phyloP scores from a whole-genome alignment of 2,113 vertebrate species.

The Genyomyrus donnyi region DNA sequence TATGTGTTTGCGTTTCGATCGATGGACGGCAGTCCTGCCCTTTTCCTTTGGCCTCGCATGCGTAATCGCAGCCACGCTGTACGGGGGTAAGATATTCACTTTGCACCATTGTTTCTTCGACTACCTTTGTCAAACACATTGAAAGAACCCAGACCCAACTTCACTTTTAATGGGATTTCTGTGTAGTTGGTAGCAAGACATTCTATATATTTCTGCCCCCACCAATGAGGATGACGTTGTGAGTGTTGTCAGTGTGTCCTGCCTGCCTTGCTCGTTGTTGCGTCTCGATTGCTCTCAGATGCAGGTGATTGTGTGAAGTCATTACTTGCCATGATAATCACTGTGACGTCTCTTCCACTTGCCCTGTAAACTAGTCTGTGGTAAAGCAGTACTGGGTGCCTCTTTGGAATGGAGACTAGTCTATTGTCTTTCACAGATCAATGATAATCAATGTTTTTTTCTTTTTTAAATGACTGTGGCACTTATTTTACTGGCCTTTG shows the following conservation, averaged over 20 bases:
- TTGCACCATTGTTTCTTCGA: neutral
- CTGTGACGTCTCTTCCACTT: neutral
- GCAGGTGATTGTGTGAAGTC: neutral
- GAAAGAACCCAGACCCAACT: neutral
- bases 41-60: conserved; percentile 19
- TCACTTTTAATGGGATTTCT: neutral
- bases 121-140: neutral
- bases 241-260: neutral
- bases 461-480: neutral
- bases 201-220: neutral
- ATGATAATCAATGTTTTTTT: neutral
- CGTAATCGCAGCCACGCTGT: conserved; percentile 15
- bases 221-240: neutral
- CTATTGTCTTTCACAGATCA: neutral
- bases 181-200: neutral
- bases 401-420: neutral
- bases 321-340: neutral
- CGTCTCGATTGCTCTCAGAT: neutral
- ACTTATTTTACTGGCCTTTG: conserved; percentile 15
- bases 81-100: neutral
- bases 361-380: neutral
- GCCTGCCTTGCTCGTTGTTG: neutral
- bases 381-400: neutral
- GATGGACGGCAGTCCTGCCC: neutral
- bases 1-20: neutral